These are phyloP conservation scores for Noctua fimbriata DNA, from an alignment of 2,888 invertebrate genomes.

Conservation along the genomic window DNA sequence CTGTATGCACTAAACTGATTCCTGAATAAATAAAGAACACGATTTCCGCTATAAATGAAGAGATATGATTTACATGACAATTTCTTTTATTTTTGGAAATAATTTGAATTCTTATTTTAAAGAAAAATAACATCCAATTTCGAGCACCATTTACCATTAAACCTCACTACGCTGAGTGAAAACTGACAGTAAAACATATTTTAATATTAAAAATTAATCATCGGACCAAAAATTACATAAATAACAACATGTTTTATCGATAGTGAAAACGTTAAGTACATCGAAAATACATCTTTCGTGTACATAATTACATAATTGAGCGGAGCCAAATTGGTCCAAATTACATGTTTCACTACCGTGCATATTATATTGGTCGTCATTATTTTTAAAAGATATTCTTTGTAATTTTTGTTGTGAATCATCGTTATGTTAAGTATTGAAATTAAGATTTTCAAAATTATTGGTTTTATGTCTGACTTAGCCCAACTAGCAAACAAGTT, in stretches of 20 bases:
- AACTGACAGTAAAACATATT: slow-evolving; percentile 33
- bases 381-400: slow-evolving; percentile 55
- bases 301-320: slow-evolving; percentile 66
- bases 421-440: slow-evolving; percentile 60
- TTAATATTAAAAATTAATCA: slow-evolving; percentile 48
- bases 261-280: slow-evolving; percentile 59
- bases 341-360: slow-evolving; percentile 61
- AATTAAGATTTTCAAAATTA: slow-evolving; percentile 57
- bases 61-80: not conserved
- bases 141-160: slow-evolving; percentile 4
- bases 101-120: not conserved
- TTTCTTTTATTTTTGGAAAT: not conserved
- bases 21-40: not conserved
- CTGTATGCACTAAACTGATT: not conserved
- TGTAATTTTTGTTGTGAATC: slow-evolving; percentile 59
- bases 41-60: not conserved
- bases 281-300: slow-evolving; percentile 60
- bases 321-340: slow-evolving; percentile 61
- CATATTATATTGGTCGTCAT: slow-evolving; percentile 50
- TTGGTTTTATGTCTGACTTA: slow-evolving; percentile 40
- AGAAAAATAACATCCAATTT: not conserved
- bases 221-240: slow-evolving; percentile 43
- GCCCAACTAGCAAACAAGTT: too few species aligned
- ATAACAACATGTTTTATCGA: slow-evolving; percentile 53
- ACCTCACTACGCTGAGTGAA: slow-evolving; percentile 25